A percentile compares a stretch with the other conserved stretches of the same genome.
These are phyloP conservation scores for Sesia bembeciformis DNA, from an alignment of 2,888 invertebrate genomes.

Conservation along the genomic window DNA sequence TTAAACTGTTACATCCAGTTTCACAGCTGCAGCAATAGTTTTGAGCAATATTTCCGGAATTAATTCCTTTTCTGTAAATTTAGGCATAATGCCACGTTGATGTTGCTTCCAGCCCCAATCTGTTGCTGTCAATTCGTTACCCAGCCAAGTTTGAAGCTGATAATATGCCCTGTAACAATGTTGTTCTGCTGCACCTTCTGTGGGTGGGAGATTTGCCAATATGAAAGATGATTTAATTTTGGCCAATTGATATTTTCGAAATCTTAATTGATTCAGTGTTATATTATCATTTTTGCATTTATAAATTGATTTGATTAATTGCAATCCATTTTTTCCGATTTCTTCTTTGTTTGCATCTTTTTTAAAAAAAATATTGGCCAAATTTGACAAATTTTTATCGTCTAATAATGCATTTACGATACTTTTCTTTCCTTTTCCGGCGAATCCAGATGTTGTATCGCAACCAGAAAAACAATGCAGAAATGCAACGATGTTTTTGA, in stretches of 20 bases:
- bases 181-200: conserved; percentile 15
- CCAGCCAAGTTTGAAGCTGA: conserved; percentile 10
- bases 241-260: conserved; percentile 12
- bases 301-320: too few relatives aligned
- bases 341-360: too few relatives aligned
- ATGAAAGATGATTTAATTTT: conserved; percentile 14
- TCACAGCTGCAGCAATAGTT: conserved; percentile 16
- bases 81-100: conserved; percentile 11
- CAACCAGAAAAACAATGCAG: too few relatives aligned
- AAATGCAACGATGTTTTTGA: too few relatives aligned
- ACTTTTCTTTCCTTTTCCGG: too few relatives aligned
- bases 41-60: conserved; percentile 15
- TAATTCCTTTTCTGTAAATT: conserved; percentile 10
- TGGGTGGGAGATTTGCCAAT: conserved; percentile 10
- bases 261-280: conserved; percentile 11
- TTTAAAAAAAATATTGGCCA: too few relatives aligned
- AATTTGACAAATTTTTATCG: too few relatives aligned
- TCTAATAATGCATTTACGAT: too few relatives aligned
- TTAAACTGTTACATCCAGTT: conserved; percentile 15
- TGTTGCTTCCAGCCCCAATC: conserved; percentile 11
- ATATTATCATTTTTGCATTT: conserved; percentile 7
- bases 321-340: too few relatives aligned
- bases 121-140: conserved; percentile 10
- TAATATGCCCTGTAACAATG: conserved; percentile 12
- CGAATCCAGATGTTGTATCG: too few relatives aligned